A percentile compares a stretch with the other conserved stretches of the same genome.
These are phyloP conservation scores for Aspidapion aeneum DNA, from an alignment of 2,888 invertebrate genomes.

Conservation along the genomic window DNA sequence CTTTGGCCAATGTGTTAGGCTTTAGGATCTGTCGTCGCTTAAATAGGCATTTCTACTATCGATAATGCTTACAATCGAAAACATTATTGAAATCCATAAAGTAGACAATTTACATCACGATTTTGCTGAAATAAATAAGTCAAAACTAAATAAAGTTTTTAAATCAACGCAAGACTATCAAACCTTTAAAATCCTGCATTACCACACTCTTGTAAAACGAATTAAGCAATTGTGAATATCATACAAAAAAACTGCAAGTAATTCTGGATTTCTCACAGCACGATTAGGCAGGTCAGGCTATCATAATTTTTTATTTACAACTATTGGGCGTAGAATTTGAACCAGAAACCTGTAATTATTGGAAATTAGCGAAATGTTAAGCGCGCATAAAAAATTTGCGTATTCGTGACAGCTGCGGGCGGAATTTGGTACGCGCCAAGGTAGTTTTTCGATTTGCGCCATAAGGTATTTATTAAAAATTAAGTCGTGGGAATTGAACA, in stretches of 20 bases:
- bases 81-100: no score
- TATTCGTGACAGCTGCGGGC: background rate
- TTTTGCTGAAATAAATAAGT: no score
- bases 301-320: background rate
- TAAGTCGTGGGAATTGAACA: background rate
- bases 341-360: background rate
- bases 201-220: no score
- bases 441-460: background rate
- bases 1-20: no score
- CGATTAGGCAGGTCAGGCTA: background rate
- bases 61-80: no score
- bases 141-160: no score
- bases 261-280: background rate
- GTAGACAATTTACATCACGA: no score
- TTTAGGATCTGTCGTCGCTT: no score
- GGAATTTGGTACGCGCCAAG: conserved; percentile 1
- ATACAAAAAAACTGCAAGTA: background rate
- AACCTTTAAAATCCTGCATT: no score
- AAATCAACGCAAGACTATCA: no score
- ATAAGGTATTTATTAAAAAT: background rate
- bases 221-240: no score
- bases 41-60: no score
- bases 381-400: conserved; percentile 1
- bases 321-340: background rate
- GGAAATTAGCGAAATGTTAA: conserved; percentile 1